phyloP scores from a whole-genome alignment of 2,113 vertebrate genomes.

The Pseudonaja textilis region DNA sequence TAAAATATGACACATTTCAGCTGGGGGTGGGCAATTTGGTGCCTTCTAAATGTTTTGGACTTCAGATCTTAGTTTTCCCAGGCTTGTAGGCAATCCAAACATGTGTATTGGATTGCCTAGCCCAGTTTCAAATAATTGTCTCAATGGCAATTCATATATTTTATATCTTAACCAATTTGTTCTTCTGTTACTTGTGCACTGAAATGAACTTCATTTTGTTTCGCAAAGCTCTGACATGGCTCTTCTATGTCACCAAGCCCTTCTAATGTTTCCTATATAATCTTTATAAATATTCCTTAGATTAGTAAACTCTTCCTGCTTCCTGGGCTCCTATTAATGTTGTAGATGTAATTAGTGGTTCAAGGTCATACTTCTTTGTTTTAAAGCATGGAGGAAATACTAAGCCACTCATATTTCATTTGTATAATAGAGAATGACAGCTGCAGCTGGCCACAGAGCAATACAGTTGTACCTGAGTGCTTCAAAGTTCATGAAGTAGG shows the following conservation, averaged over 20 bases:
- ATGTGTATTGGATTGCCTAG: neutral
- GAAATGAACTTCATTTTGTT: neutral
- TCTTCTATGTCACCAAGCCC: neutral
- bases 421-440: neutral
- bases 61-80: neutral
- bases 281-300: conserved; percentile 24
- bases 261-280: neutral
- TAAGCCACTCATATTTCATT: conserved; percentile 20
- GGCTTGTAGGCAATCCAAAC: neutral
- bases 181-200: neutral
- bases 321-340: conserved; percentile 15
- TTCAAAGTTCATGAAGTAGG: conserved; percentile 15
- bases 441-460: neutral
- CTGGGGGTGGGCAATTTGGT: neutral
- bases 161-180: neutral
- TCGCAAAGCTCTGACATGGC: neutral
- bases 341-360: conserved; percentile 27
- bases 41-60: neutral
- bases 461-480: neutral
- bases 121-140: neutral
- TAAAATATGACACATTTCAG: neutral
- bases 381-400: conserved; percentile 33
- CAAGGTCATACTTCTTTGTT: conserved; percentile 24
- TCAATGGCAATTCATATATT: neutral
- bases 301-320: neutral